A percentile compares a stretch with the other conserved stretches of the same genome.
These are phyloP conservation scores for Bos javanicus DNA, from an alignment of 2,113 vertebrate species.

Conservation along the genomic window DNA sequence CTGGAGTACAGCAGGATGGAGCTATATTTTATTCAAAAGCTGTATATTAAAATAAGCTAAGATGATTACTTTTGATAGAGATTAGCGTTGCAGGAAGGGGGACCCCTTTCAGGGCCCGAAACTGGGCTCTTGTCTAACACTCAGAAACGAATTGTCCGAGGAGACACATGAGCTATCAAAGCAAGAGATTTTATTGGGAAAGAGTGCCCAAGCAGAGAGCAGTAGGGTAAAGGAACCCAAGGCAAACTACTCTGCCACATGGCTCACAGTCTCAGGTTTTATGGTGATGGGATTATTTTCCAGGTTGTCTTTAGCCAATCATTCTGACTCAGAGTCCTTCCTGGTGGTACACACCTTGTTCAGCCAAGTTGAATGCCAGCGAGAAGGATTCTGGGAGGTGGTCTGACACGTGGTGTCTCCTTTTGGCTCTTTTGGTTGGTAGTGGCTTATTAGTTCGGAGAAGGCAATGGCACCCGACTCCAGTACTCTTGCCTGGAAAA, in stretches of 20 bases:
- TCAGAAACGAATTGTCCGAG: neutral
- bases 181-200: neutral
- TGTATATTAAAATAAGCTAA: neutral
- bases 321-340: neutral
- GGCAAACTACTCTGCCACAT: neutral
- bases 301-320: neutral
- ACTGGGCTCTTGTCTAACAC: neutral
- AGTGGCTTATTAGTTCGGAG: neutral
- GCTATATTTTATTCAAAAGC: neutral
- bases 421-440: neutral
- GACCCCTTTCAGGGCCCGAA: neutral
- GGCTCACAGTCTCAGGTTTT: neutral
- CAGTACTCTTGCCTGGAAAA: too few relatives aligned
- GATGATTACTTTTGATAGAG: neutral
- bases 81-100: neutral
- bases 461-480: too few relatives aligned
- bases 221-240: neutral
- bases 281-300: neutral
- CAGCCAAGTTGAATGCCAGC: neutral
- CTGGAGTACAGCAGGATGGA: neutral
- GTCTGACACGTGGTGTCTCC: neutral
- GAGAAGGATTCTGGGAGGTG: neutral
- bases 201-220: rapidly evolving
- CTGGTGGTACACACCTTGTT: neutral
- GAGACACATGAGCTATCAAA: neutral